Evolutionary conservation across 2,113 vertebrate genomes (phyloP).

Genomic region (Myotis lucifugus): DNA sequence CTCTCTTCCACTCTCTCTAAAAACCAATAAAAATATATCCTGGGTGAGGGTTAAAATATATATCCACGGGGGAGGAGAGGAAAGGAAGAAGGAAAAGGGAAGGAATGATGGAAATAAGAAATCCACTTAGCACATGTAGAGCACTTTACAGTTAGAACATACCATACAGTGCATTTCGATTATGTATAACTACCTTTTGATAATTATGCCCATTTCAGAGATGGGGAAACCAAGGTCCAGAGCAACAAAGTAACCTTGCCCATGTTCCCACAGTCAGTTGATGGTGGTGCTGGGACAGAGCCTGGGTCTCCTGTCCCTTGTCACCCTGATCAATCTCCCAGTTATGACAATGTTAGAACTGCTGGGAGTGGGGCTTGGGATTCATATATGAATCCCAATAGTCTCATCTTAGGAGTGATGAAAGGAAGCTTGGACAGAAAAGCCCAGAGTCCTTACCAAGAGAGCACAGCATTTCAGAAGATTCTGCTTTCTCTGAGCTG

Average conservation of each 20-base stretch:
- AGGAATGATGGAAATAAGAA: background rate
- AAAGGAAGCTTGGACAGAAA: background rate
- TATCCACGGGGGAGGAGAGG: background rate
- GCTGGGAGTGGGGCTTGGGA: background rate
- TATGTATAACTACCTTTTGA: background rate
- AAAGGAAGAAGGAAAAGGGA: too few species aligned
- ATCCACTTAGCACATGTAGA: background rate
- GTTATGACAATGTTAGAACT: background rate
- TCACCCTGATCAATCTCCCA: background rate
- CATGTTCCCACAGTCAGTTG: background rate
- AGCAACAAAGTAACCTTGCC: background rate
- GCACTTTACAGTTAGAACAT: background rate
- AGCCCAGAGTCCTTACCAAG: background rate
- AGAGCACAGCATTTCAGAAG: background rate
- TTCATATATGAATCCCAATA: too few species aligned
- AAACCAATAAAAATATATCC: background rate
- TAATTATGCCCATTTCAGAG: background rate
- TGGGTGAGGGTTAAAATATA: background rate
- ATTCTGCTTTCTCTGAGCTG: background rate
- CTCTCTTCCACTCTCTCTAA: background rate
- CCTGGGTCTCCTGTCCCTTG: background rate
- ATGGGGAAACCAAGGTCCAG: background rate
- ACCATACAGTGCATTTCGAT: background rate
- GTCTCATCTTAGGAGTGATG: background rate
- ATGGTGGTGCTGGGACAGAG: background rate